Evolutionary conservation across 2,797 vertebrate species (phyloP), one percentile per base, ranked within the genome.

Genomic region (Dendrocincla fuliginosa): DNA sequence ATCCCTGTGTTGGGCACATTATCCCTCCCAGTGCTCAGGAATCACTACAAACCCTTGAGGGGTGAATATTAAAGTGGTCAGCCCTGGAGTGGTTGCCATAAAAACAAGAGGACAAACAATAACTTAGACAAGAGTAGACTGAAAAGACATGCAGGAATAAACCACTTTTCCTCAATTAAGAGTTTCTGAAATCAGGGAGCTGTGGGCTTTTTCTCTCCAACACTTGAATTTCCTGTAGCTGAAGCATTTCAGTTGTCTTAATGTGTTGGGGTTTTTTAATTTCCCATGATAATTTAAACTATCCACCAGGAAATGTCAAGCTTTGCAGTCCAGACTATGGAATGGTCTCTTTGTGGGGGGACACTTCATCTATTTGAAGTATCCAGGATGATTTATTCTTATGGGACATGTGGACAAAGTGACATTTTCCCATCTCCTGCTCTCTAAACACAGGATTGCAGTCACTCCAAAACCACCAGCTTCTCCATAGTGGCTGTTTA

Each of bases 311-410:
- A 77, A 65, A 61, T 1, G 2, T 49, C 77, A 60, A 75, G 87
- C 78, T 89, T 89, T 91, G 69, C 74, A 75, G 57, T 23, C 22
- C 82, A 30, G 74, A n/a, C n/a, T 35, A 49, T 53, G n/a, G 65
- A 89, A 89, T 42, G 37, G 17, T 63, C 64, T 89, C 82, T 78
- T 91, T 87, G 75, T 52, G 47, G 71, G 74, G 13, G 39, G 57
- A 64, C 44, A 41, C 74, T 94, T 89, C 70, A 81, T 67, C 87
- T 61, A 32, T 70, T 63, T 70, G 49, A 84, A 84, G 74, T 61
- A 86, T 30, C 53, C 81, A 65, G 74, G 90, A 94, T 78, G 87
- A 89, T 74, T 90, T 86, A 88, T 67, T 77, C 81, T 74, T 63
- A 81, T 0, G 16, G 77, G 81, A 55, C 74, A n/a, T 9, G 24